phyloP scores from a whole-genome alignment of 2,113 vertebrate genomes.

The cat (Felis catus) region DNA sequence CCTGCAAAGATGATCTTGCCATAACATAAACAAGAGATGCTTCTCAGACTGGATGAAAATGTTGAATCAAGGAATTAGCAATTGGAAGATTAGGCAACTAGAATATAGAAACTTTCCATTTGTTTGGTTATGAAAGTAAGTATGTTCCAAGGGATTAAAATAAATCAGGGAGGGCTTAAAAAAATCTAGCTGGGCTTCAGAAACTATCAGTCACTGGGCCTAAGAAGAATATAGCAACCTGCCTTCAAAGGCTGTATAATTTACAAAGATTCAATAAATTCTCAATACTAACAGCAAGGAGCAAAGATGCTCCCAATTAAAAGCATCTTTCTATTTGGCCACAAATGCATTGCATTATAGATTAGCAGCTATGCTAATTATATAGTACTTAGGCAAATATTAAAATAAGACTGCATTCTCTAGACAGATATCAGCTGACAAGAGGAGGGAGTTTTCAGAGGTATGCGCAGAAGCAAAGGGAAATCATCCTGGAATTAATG shows the following conservation, averaged over 20 bases:
- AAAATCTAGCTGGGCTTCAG: slow-evolving; percentile 10
- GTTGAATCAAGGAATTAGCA: slow-evolving; percentile 31
- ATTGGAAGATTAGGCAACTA: background rate
- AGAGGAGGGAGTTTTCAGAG: background rate
- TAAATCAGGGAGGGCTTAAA: slow-evolving; percentile 1
- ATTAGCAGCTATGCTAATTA: slow-evolving; percentile 46
- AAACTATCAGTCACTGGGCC: background rate
- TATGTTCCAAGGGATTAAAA: background rate
- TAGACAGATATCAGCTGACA: background rate
- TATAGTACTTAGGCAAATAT: slow-evolving; percentile 45
- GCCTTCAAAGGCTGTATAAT: background rate
- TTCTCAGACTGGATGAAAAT: slow-evolving; percentile 32
- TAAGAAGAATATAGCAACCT: background rate
- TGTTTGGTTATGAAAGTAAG: slow-evolving; percentile 40
- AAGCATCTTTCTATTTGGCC: slow-evolving; percentile 41
- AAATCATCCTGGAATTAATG: slow-evolving; percentile 38
- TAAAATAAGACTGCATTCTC: slow-evolving; percentile 31
- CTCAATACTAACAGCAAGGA: slow-evolving; percentile 25
- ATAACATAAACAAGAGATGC: slow-evolving; percentile 19
- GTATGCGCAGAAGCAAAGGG: background rate
- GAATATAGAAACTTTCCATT: slow-evolving; percentile 14
- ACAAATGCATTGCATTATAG: background rate
- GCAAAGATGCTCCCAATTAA: slow-evolving; percentile 29
- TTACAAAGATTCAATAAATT: background rate
- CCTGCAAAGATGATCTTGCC: slow-evolving; percentile 5